Base-by-base conservation (phyloP, 1,140 invertebrate species). In the Aphaenogaster rudis region DNA sequence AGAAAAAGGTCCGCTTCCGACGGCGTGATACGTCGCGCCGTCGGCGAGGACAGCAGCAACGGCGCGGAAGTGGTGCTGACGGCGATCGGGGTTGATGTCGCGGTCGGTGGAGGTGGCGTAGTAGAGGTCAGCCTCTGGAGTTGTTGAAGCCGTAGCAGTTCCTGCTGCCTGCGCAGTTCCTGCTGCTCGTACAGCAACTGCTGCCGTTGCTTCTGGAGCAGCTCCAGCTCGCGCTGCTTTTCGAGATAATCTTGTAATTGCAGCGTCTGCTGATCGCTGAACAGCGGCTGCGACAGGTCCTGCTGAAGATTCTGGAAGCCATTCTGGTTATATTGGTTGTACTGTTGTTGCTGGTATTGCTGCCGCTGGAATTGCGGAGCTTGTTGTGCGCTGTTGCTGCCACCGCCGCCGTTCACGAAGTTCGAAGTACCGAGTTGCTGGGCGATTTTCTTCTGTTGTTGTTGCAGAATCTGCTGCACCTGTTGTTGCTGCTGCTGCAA, bases 141-240 rank as follows among this genome's bases (percentile, higher is more conserved):
- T 92, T 86, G 96, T 94, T 88, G 96, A 89, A 57, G 93, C 94
- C 88, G 96, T 94, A 90, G 94, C 92, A 76, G 93, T 92, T 92
- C 95, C 52, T 95, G 95, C 11, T 95, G 95, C 15, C 93, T 93
- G n/a, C 93, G 92, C 1, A 95, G 36, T 54, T 95, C 95, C 36
- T 95, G 94, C 28, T 95, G 94, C 50, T 96, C 94, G 13, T 93
- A 42, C 17, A 95, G 86, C 42, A 95, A 81, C 28, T 95, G 94
- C 42, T 95, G 94, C 13, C 93, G 86, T 61, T 96, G 95, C 2
- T 95, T 93, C 61, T 95, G 93, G 0, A 95, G 64, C 2, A 96
- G 90, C 90, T 97, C 96, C 86, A 96, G 93, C 87, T 97, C 96
- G 7, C 97, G 96, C 89, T 97, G 96, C 91, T 97, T 97, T 91